These are phyloP conservation scores for Tetraneura akinire DNA, from an alignment of 1,140 invertebrate genomes.

Conservation along the genomic window DNA sequence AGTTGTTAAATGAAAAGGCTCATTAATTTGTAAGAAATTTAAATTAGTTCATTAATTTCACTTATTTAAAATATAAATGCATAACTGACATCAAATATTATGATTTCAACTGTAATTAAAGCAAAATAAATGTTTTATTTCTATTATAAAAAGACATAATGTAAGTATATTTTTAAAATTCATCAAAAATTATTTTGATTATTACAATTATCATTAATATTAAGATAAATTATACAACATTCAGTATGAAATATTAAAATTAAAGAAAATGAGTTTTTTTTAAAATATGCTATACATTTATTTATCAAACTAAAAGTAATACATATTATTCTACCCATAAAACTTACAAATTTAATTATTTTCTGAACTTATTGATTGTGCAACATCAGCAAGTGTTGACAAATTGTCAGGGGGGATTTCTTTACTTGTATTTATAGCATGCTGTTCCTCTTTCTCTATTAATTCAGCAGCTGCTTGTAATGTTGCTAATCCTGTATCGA, in stretches of 20 bases:
- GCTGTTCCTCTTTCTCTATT: slow-evolving; percentile 41
- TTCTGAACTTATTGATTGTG: slow-evolving; percentile 44
- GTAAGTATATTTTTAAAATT: too few relatives aligned
- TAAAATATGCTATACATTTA: neutral
- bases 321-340: too few relatives aligned
- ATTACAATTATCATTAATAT: too few relatives aligned
- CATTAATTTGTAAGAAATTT: neutral
- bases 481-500: slow-evolving; percentile 29
- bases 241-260: neutral
- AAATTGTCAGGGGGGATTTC: slow-evolving; percentile 36
- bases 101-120: too few relatives aligned
- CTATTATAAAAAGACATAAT: too few relatives aligned
- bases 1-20: neutral
- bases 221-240: too few relatives aligned
- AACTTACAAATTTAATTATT: slow-evolving; percentile 31
- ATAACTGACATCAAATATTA: too few relatives aligned
- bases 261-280: neutral
- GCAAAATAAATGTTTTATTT: too few relatives aligned
- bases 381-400: slow-evolving; percentile 46
- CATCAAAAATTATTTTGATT: too few relatives aligned
- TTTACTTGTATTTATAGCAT: neutral
- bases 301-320: neutral
- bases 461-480: slow-evolving; percentile 43
- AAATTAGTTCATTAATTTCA: neutral
- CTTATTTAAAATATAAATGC: too few relatives aligned